Percentiles rank a stretch among this genome's conserved stretches.
Conservation (phyloP, 1,140 invertebrate genomes). For the Camponotus pennsylvanicus region DNA sequence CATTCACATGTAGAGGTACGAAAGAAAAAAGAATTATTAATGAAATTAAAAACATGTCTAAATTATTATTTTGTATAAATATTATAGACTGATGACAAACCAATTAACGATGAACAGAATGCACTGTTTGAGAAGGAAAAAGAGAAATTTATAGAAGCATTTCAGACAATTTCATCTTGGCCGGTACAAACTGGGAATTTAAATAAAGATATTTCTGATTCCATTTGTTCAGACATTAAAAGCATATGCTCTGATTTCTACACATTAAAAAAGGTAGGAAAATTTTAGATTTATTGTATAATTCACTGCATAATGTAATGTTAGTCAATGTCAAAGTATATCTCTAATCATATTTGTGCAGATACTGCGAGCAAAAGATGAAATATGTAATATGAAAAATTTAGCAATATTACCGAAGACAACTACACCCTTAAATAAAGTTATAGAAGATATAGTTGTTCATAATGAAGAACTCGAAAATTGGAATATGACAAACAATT, state of each 20-base stretch:
- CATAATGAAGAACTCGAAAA: constrained; percentile 69
- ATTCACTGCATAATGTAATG: not conserved
- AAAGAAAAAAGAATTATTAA: not conserved
- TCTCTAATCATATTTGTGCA: constrained; percentile 47
- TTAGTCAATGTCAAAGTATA: not conserved
- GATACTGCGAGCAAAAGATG: constrained; percentile 68
- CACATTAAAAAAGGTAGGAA: constrained; percentile 64
- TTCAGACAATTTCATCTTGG: constrained; percentile 36
- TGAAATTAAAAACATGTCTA: not conserved
- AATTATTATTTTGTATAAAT: constrained; percentile 15
- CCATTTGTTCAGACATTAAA: constrained; percentile 61
- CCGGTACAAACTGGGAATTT: not conserved
- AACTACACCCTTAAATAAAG: constrained; percentile 60
- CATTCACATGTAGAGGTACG: not conserved
- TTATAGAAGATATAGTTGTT: constrained; percentile 71
- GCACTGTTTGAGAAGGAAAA: constrained; percentile 12
- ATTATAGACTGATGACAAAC: constrained; percentile 31
- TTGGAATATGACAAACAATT: constrained; percentile 27
- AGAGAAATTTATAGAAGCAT: constrained; percentile 61
- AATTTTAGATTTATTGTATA: not conserved
- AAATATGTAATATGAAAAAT: constrained; percentile 54
- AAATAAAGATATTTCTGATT: constrained; percentile 3
- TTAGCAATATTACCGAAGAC: constrained; percentile 55
- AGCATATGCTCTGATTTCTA: constrained; percentile 59
- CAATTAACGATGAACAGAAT: not conserved